phyloP scores from a whole-genome alignment of 1,140 invertebrate genomes.

The Scaptomyza montana region DNA sequence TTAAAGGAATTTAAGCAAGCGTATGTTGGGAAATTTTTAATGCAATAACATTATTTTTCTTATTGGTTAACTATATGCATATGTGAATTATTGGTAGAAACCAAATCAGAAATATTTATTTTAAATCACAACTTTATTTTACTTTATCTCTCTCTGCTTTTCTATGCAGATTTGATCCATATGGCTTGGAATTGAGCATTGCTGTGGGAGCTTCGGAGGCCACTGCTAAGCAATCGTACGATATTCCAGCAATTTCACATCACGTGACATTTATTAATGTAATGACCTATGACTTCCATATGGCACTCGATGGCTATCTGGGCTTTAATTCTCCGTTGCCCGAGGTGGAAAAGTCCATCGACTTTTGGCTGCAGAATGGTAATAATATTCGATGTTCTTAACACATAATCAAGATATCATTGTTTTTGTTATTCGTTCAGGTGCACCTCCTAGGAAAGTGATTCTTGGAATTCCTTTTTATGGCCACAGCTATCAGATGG shows the following conservation, averaged over 20 bases:
- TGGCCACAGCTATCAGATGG: conserved; percentile 87
- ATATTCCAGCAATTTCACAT: conserved; percentile 85
- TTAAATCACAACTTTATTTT: too few species aligned
- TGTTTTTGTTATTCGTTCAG: conserved; percentile 16
- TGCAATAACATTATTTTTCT: too few species aligned
- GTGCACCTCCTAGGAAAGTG: conserved; percentile 85
- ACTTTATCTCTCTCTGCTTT: too few species aligned
- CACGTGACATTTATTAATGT: conserved; percentile 87
- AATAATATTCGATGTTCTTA: not conserved
- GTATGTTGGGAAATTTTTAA: conserved; percentile 62
- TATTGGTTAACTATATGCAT: too few species aligned
- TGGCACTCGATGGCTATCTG: conserved; percentile 83
- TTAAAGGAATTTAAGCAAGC: conserved; percentile 84
- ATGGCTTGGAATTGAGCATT: conserved; percentile 85
- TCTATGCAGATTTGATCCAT: conserved; percentile 66
- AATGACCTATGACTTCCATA: conserved; percentile 90
- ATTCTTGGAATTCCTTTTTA: conserved; percentile 88
- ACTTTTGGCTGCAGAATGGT: conserved; percentile 72
- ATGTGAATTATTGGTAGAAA: too few species aligned
- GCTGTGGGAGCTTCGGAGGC: conserved; percentile 86
- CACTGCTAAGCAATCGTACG: conserved; percentile 86
- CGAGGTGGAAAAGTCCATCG: conserved; percentile 62
- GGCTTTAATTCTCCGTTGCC: conserved; percentile 87
- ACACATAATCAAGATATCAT: conserved; percentile 59
- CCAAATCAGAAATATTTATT: too few species aligned